Conservation (phyloP, 2,888 invertebrate species). For the Latrodectus hesperus region DNA sequence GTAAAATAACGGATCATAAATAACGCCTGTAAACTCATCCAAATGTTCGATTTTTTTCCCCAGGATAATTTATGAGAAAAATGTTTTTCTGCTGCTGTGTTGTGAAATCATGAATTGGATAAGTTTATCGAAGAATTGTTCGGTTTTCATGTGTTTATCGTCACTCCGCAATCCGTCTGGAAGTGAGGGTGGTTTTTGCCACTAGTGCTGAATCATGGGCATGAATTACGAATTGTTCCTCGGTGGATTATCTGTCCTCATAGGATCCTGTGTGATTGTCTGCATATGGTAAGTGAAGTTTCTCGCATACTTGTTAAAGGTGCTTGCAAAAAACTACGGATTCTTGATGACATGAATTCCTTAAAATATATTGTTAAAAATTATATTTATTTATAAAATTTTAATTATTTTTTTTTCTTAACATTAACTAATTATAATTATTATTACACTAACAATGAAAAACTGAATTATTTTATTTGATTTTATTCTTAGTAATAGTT, state of each 20-base stretch:
- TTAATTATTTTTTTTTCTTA: no score
- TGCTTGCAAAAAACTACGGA: no score
- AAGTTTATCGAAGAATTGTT: neutral
- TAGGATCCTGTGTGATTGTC: slow-evolving; percentile 25
- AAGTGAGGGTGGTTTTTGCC: neutral
- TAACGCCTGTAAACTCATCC: no score
- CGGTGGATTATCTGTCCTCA: slow-evolving; percentile 14
- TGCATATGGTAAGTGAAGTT: slow-evolving; percentile 18
- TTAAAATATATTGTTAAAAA: no score
- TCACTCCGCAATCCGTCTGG: neutral
- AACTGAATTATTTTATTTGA: no score
- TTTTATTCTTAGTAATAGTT: neutral
- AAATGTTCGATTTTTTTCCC: no score
- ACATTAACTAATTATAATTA: no score
- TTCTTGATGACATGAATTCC: no score
- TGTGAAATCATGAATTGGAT: neutral
- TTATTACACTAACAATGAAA: no score
- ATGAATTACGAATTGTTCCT: slow-evolving; percentile 28
- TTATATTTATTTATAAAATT: no score
- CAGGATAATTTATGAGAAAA: no score
- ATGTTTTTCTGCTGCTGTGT: neutral
- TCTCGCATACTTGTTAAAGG: neutral
- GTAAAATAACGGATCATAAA: no score
- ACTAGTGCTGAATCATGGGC: neutral
- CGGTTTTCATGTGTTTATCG: neutral